Percentiles rank a stretch among this genome's conserved stretches.
Evolutionary conservation across 2,797 vertebrate genomes (phyloP).

Genomic region (Pelochelys cantorii): DNA sequence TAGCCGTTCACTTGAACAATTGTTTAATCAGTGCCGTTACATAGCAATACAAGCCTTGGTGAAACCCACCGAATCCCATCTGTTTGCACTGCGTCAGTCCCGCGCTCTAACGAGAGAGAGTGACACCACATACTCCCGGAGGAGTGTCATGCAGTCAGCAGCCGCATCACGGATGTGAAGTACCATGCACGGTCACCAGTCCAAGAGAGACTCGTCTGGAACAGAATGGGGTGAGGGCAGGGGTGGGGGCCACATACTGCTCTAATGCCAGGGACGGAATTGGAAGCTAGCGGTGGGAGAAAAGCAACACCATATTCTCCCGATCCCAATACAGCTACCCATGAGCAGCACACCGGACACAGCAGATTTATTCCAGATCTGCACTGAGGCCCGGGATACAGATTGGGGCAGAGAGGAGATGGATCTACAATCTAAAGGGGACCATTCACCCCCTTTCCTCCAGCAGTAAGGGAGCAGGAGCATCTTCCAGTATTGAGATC

Average conservation of each 20-base stretch:
- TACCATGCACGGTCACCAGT: background rate
- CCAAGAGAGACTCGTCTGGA: background rate
- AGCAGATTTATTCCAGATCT: background rate
- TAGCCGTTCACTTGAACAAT: conserved; percentile 18
- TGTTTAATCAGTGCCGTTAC: background rate
- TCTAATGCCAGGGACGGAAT: conserved; percentile 18
- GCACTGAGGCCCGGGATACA: conserved; percentile 2
- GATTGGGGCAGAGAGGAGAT: conserved; percentile 43
- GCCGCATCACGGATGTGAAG: background rate
- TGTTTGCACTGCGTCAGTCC: conserved; percentile 14
- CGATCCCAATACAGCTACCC: background rate
- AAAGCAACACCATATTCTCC: conserved; percentile 7
- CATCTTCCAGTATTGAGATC: background rate
- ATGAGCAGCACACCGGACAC: conserved; percentile 46
- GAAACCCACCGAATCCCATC: conserved; percentile 21
- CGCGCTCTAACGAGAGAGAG: background rate
- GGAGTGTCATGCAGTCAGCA: background rate
- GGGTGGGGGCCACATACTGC: background rate
- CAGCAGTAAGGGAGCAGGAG: conserved; percentile 12
- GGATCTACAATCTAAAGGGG: conserved; percentile 48
- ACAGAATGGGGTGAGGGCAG: background rate
- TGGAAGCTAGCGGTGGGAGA: conserved; percentile 28
- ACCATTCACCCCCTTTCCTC: conserved; percentile 1
- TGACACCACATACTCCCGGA: background rate
- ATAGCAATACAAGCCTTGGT: background rate